phyloP scores from a whole-genome alignment of 2,113 vertebrate species.

The Prinia subflava region DNA sequence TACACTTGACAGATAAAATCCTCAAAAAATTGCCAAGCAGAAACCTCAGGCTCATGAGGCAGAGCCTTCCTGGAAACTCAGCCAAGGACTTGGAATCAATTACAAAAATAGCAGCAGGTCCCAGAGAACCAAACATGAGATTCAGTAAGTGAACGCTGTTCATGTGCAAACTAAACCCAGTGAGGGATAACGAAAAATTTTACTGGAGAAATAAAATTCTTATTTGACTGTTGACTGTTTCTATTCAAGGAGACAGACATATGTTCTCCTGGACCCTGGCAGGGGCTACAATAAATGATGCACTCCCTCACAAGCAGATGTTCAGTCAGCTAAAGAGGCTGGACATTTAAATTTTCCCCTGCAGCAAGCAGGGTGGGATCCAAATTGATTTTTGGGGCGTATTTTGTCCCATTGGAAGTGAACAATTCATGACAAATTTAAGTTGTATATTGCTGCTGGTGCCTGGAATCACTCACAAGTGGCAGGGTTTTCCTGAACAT shows the following conservation, averaged over 20 bases:
- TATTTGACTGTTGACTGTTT: not conserved
- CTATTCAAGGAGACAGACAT: not conserved
- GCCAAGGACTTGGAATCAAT: slow-evolving; percentile 46
- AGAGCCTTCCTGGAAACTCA: not conserved
- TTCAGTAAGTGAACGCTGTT: not conserved
- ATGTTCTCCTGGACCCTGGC: not conserved
- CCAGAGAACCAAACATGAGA: not conserved
- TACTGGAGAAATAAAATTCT: not conserved
- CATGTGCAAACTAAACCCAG: not conserved
- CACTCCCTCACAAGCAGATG: not conserved
- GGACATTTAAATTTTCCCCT: not conserved
- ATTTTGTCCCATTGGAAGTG: not conserved
- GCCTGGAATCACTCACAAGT: not conserved
- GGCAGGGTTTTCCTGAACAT: not conserved
- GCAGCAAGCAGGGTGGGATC: not conserved
- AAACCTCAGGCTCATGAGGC: not conserved
- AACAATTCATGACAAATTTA: not conserved
- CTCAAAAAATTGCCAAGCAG: slow-evolving; percentile 44
- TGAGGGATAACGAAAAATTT: not conserved
- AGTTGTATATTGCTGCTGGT: not conserved
- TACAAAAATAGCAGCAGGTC: not conserved
- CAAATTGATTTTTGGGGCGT: not conserved
- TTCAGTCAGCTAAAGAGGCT: not conserved
- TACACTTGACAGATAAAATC: slow-evolving; percentile 57
- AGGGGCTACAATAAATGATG: not conserved